These are phyloP conservation scores for Listronotus bonariensis DNA, from an alignment of 1,140 invertebrate species.

Conservation along the genomic window DNA sequence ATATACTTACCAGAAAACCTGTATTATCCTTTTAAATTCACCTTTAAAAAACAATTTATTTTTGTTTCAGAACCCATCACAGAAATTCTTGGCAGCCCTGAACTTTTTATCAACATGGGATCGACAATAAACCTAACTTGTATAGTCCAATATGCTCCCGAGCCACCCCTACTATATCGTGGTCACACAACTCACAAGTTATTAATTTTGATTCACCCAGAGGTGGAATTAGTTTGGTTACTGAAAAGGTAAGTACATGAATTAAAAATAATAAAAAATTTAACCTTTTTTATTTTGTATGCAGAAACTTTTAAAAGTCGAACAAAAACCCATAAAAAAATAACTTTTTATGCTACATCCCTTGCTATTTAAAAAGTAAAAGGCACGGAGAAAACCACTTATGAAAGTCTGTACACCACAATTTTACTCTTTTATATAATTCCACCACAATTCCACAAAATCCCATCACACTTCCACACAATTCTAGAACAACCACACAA, in stretches of 20 bases:
- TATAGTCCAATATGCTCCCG: slow-evolving; percentile 78
- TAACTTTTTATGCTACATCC: too few species aligned
- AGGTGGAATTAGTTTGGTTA: slow-evolving; percentile 73
- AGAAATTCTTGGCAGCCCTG: slow-evolving; percentile 78
- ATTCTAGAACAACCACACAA: background rate
- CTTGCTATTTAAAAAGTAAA: too few species aligned
- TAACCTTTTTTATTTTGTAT: too few species aligned
- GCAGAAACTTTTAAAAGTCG: too few species aligned
- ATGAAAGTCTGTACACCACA: too few species aligned
- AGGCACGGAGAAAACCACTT: too few species aligned
- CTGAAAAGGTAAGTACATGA: slow-evolving; percentile 65
- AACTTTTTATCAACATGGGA: slow-evolving; percentile 82
- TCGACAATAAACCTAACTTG: slow-evolving; percentile 89
- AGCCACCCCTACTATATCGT: slow-evolving; percentile 77
- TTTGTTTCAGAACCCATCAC: slow-evolving; percentile 78
- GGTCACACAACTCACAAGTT: slow-evolving; percentile 79
- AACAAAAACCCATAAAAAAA: too few species aligned
- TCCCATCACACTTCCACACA: background rate
- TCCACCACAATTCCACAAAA: too few species aligned
- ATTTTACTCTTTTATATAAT: too few species aligned
- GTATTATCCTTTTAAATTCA: background rate
- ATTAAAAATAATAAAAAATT: too few species aligned
- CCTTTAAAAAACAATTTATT: background rate
- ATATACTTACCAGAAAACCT: background rate
- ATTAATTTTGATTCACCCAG: slow-evolving; percentile 82